Evolutionary conservation across 2,888 invertebrate genomes (phyloP).

Genomic region (Metacarcinus magister): DNA sequence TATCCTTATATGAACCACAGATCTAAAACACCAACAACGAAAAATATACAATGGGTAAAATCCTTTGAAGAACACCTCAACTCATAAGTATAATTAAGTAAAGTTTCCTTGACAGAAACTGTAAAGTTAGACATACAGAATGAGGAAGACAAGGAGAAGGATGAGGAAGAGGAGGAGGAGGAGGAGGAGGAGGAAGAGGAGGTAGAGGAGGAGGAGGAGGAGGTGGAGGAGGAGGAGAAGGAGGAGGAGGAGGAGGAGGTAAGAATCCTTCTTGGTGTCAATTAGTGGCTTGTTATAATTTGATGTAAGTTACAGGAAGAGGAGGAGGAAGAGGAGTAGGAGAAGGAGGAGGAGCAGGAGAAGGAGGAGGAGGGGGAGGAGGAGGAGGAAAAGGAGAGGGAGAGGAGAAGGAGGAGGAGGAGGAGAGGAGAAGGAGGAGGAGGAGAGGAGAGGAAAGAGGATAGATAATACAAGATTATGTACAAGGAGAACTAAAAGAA

Average conservation of each 20-base stretch:
- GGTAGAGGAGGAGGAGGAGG: background rate
- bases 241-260: background rate
- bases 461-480: no score
- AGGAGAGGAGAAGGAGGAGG: no score
- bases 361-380: no score
- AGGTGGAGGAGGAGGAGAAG: background rate
- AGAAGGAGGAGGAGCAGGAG: no score
- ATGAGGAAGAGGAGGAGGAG: background rate
- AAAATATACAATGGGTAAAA: background rate
- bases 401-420: no score
- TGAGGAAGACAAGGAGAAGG: background rate
- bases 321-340: background rate
- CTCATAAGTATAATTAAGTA: background rate
- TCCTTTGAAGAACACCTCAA: background rate
- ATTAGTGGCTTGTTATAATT: constrained; percentile 26
- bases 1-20: background rate
- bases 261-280: background rate
- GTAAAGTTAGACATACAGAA: background rate
- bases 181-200: background rate
- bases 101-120: background rate
- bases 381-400: no score
- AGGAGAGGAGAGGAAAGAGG: no score
- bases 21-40: background rate
- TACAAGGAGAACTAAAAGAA: no score
- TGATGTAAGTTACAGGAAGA: background rate